Percentiles rank a stretch among this genome's conserved stretches.
Conservation (phyloP, 2,113 vertebrate genomes). For the Orientallactaga bullata region DNA sequence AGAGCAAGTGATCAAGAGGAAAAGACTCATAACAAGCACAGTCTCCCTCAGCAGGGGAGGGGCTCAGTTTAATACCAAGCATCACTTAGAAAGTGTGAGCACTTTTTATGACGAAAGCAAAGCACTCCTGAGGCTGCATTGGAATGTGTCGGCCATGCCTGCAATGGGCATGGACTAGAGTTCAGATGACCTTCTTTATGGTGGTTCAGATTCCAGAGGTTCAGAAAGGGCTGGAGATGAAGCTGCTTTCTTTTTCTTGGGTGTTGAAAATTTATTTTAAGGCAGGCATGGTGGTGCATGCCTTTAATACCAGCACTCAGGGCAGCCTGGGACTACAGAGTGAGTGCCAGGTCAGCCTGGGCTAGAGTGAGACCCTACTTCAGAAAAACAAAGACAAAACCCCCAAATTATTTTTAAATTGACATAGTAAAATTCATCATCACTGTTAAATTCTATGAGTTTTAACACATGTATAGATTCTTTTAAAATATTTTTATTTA, state of each 20-base stretch:
- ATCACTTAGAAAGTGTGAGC: background rate
- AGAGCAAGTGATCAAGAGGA: background rate
- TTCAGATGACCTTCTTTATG: background rate
- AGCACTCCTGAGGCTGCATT: fast-evolving
- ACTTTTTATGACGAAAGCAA: background rate
- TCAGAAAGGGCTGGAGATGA: background rate
- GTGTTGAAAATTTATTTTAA: background rate
- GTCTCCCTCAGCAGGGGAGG: background rate
- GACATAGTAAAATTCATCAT: background rate
- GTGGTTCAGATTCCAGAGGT: background rate
- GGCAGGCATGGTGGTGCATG: too few species aligned
- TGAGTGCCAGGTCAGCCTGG: too few species aligned
- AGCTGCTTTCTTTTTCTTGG: background rate
- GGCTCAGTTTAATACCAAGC: background rate
- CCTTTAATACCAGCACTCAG: too few species aligned
- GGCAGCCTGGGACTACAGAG: too few species aligned
- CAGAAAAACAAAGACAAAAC: too few species aligned
- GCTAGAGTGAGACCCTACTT: too few species aligned
- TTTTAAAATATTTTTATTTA: too few species aligned
- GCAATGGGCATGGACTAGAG: background rate
- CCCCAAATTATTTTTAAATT: background rate
- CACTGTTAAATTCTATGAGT: background rate
- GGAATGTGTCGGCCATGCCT: background rate
- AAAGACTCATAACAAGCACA: background rate
- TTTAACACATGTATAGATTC: background rate